Percentiles rank a stretch among this genome's conserved stretches.
phyloP scores from a whole-genome alignment of 2,888 invertebrate species.

The Dascillus cervinus region DNA sequence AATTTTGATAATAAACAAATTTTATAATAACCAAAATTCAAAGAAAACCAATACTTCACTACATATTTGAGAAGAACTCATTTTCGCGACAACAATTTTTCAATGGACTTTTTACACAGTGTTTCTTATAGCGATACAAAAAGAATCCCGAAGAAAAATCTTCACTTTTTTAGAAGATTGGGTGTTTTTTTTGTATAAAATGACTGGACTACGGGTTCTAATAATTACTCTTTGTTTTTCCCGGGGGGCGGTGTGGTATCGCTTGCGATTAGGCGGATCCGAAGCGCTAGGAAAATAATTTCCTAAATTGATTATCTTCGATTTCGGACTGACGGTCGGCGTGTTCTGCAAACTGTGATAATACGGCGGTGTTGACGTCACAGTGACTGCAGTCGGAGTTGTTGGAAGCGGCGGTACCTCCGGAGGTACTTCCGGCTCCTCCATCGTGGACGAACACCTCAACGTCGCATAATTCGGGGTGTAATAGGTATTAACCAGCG shows the following conservation, averaged over 20 bases:
- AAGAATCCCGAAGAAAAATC: too few relatives aligned
- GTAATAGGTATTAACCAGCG: conserved; percentile 47
- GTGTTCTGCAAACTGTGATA: conserved; percentile 40
- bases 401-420: conserved; percentile 38
- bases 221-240: conserved; percentile 50
- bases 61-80: too few relatives aligned
- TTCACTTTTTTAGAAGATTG: too few relatives aligned
- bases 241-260: conserved; percentile 52
- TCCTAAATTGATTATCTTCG: conserved; percentile 39
- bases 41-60: too few relatives aligned
- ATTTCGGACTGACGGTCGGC: conserved; percentile 36
- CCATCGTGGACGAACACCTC: conserved; percentile 25
- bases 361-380: conserved; percentile 30
- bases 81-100: too few relatives aligned
- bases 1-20: too few relatives aligned
- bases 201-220: too few relatives aligned
- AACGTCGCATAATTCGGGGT: conserved; percentile 47
- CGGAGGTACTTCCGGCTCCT: conserved; percentile 29
- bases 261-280: conserved; percentile 46
- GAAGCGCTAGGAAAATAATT: conserved; percentile 39
- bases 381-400: conserved; percentile 24
- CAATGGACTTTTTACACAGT: conserved; percentile 1
- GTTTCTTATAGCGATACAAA: too few relatives aligned
- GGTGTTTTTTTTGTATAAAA: too few relatives aligned
- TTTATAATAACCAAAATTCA: too few relatives aligned